Evolutionary conservation across 64 coral and sea anemone species (phyloP).

Genomic region (Pocillopora damicornis): DNA sequence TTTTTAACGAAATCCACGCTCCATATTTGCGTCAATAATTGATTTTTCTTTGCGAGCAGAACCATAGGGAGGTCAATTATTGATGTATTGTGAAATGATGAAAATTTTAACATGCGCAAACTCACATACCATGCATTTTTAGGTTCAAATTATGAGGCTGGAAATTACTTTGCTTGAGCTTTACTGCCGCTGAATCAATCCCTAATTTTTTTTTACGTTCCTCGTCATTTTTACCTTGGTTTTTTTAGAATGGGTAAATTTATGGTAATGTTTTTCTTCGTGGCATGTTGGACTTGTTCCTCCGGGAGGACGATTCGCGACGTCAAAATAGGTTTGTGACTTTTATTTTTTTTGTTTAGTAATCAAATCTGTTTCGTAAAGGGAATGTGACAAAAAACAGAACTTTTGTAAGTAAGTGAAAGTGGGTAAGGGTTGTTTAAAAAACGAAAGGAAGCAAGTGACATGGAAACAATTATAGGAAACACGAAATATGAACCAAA

Average conservation of each 20-base stretch:
- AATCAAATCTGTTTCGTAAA: not conserved
- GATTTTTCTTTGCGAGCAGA: not conserved
- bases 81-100: not conserved
- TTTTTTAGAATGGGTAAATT: not conserved
- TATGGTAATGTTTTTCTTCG: not conserved
- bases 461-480: not conserved
- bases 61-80: constrained; percentile 20
- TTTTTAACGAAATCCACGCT: not conserved
- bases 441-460: not conserved
- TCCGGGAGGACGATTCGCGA: not conserved
- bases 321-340: constrained; percentile 29
- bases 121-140: not conserved
- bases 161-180: no score
- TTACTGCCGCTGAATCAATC: not conserved
- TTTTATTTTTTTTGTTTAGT: no score
- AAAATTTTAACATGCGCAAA: constrained; percentile 18
- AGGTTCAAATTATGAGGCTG: not conserved
- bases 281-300: not conserved
- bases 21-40: constrained; percentile 17
- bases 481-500: not conserved
- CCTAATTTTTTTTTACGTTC: not conserved
- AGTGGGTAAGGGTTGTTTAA: not conserved
- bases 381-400: not conserved
- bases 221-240: not conserved
- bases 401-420: not conserved